Conservation (phyloP, 2,797 vertebrate genomes). For the Xenops minutus region DNA sequence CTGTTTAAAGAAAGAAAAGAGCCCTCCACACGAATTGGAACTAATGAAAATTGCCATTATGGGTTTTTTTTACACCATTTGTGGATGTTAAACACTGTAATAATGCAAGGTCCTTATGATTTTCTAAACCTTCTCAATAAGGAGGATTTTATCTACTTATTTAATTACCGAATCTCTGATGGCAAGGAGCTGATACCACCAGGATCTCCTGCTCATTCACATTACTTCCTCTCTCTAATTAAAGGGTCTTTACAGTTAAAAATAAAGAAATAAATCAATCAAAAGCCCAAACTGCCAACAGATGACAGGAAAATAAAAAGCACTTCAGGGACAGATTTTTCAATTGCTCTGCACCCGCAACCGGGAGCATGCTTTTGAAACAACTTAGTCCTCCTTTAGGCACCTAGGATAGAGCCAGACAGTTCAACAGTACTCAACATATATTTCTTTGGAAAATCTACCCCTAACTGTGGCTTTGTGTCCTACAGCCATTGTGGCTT, state of each 20-base stretch:
- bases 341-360: constrained; percentile 22
- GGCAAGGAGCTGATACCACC: constrained; percentile 33
- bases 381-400: constrained; percentile 1
- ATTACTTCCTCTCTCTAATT: constrained; percentile 43
- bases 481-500: neutral
- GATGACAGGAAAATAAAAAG: neutral
- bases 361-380: constrained; percentile 27
- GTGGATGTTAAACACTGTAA: constrained; percentile 47
- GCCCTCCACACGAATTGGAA: constrained; percentile 35
- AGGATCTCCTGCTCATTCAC: constrained; percentile 35
- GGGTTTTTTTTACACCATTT: constrained; percentile 11
- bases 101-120: constrained; percentile 62
- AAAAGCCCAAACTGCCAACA: neutral
- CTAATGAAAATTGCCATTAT: constrained; percentile 62
- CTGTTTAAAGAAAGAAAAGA: constrained; percentile 56
- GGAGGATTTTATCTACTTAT: constrained; percentile 69
- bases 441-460: constrained; percentile 4
- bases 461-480: constrained; percentile 25
- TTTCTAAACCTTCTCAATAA: constrained; percentile 68
- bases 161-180: constrained; percentile 58
- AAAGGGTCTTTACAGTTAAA: constrained; percentile 42
- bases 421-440: constrained; percentile 26
- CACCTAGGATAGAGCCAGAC: neutral
- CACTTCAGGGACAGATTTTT: constrained; percentile 28
- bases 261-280: constrained; percentile 38